Conservation (phyloP, 2,888 invertebrate genomes). For the Mythimna lalbum region DNA sequence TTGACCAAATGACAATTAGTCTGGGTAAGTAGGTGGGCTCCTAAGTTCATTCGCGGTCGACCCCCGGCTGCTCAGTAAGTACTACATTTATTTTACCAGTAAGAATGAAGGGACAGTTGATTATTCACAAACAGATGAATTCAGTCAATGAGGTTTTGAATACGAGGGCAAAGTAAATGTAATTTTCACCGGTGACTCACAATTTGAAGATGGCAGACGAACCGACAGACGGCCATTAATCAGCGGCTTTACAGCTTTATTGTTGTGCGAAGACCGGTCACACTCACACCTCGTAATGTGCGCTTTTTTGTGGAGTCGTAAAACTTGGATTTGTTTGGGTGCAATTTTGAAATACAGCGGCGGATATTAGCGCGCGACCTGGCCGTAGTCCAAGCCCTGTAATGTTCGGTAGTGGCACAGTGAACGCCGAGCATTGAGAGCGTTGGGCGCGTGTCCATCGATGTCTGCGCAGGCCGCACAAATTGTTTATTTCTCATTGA, state of each 20-base stretch:
- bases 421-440: constrained; percentile 5
- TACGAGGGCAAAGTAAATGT: constrained; percentile 3
- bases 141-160: constrained; percentile 1
- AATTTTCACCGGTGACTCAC: constrained; percentile 30
- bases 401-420: constrained; percentile 14
- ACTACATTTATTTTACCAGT: no score
- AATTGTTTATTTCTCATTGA: constrained; percentile 9
- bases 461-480: not conserved
- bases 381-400: constrained; percentile 72
- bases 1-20: no score
- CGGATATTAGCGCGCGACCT: constrained; percentile 65
- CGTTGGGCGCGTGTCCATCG: constrained; percentile 18
- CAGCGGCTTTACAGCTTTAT: constrained; percentile 71
- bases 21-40: no score
- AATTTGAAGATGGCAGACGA: constrained; percentile 58
- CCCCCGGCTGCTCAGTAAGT: no score
- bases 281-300: constrained; percentile 62
- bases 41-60: no score
- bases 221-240: constrained; percentile 73
- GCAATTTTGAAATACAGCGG: constrained; percentile 67
- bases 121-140: no score
- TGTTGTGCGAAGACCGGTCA: constrained; percentile 70
- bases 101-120: no score
- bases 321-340: constrained; percentile 78
- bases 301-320: constrained; percentile 75